These are phyloP conservation scores for Heliconius ismenius DNA, from an alignment of 2,888 invertebrate species.

Conservation along the genomic window DNA sequence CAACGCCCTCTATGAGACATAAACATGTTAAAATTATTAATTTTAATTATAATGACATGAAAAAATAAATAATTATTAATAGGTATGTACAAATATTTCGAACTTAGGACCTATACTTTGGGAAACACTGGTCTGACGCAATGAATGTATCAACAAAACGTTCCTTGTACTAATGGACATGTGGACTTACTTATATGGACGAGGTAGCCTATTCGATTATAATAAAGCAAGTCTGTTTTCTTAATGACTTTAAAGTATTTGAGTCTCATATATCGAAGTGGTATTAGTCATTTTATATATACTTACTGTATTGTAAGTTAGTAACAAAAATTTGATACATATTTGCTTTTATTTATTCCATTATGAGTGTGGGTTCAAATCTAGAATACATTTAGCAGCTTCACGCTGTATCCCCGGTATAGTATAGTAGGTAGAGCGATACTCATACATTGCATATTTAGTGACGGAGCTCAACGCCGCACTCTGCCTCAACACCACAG, in stretches of 20 bases:
- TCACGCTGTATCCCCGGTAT: too few species aligned
- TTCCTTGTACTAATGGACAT: slow-evolving; percentile 32
- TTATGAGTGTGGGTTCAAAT: too few species aligned
- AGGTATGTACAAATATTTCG: not conserved
- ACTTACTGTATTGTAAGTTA: not conserved
- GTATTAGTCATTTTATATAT: not conserved
- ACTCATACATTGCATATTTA: not conserved
- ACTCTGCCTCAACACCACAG: not conserved
- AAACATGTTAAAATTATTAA: too few species aligned
- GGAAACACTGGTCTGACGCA: slow-evolving; percentile 24
- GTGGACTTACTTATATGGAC: slow-evolving; percentile 31
- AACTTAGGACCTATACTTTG: not conserved
- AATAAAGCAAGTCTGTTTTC: slow-evolving; percentile 17
- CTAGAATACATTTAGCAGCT: too few species aligned
- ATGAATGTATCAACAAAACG: slow-evolving; percentile 42
- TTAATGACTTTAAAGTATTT: not conserved
- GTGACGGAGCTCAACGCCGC: not conserved
- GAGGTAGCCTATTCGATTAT: slow-evolving; percentile 10
- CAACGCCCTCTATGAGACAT: too few species aligned
- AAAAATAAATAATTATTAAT: too few species aligned
- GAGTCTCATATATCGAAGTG: not conserved
- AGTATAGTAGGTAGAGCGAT: too few species aligned
- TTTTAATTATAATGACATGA: too few species aligned
- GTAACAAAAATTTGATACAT: too few species aligned
- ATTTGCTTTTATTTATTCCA: too few species aligned